Evolutionary conservation across 2,113 vertebrate species (phyloP), one percentile per base, ranked within the genome.

Genomic region (Tricholaema leucomelas): DNA sequence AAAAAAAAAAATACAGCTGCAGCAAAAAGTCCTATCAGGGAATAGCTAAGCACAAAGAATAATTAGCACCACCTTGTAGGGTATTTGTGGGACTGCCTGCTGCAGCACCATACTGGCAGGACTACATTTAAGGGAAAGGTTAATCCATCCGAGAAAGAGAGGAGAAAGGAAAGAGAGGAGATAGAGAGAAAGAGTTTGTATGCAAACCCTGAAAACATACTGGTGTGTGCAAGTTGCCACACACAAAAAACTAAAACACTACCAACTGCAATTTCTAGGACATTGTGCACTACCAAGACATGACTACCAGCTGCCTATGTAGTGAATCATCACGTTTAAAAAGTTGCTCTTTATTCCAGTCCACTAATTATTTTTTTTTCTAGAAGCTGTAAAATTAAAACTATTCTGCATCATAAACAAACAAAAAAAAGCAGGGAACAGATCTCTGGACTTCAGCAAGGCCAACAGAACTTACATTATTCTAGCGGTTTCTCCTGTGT

Each of bases 311-410:
- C 86, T 96, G 93, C 88, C 86, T 76, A 73, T 33, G 80, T 50
- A 91, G 35, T 95, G 94, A 96, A 92, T 96, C 95, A 96, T 91
- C 83, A 69, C 0, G 3, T 84, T 69, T 35, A 85, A 95, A 94
- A 84, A 70, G 9, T 54, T 12, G 1, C 63, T 86, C 8, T 1
- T 69, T 79, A 87, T 75, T 94, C 83, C 33, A 81, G 44, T 58
- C 80, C 30, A 38, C 38, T 59, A 63, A 23, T 0, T 0, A 65
- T 42, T 6, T 33, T 87, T 40, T 87, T 31, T 82, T 85, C 87
- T 74, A 80, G 84, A 73, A 84, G 38, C 42, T 82, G 36, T 30
- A 89, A 85, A 94, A 92, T 88, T 42, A 73, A 96, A 28, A 74
- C 64, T 48, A 52, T 76, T 89, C 72, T 80, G 27, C 48, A 74